Evolutionary conservation across 2,888 invertebrate species (phyloP), one percentile per base, ranked within the genome.

Genomic region (Argyresthia albistria): DNA sequence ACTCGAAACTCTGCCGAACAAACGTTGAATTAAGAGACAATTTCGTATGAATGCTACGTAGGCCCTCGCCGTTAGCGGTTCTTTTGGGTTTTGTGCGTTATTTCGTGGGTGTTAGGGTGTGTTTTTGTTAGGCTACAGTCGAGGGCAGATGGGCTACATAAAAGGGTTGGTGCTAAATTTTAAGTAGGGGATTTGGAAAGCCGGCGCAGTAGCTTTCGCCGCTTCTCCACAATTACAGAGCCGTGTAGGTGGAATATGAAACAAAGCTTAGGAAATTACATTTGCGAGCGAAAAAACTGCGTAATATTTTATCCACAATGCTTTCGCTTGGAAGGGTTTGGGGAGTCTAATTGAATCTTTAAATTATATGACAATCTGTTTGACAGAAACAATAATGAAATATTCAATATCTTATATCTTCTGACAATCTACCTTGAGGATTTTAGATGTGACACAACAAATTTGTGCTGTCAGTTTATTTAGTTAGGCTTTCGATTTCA

Each of bases 111-210:
- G 10, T 60, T 70, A 70, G 53, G 60, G 68, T 25, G 57, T 50
- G 56, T 57, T 65, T 67, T 71, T 76, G 52, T 25, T 25, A 25
- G 62, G 57, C 54, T 70, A 65, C 35, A 42, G 55, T 50, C 10
- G 52, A 11, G 53, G 65, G 69, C 67, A 71, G 71, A 72, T 75
- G 72, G 66, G 67, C 65, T 70, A 75, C 77, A 79, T 76, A 80
- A 77, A 80, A 81, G 80, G 77, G 81, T 76, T 70, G 79, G 75
- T 71, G 80, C 76, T 75, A 80, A 83, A 82, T 82, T 81, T 83
- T 82, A 84, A 86, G 83, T 79, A 83, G 76, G 81, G 81, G 84
- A 83, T 87, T 84, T 84, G 67, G 71, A 69, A 65, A 70, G 64
- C 65, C 59, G 55, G 63, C 67, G 63, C 65, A 66, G 70, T 69